Evolutionary conservation across 1,140 invertebrate genomes (phyloP).

Genomic region (Apis cerana): DNA sequence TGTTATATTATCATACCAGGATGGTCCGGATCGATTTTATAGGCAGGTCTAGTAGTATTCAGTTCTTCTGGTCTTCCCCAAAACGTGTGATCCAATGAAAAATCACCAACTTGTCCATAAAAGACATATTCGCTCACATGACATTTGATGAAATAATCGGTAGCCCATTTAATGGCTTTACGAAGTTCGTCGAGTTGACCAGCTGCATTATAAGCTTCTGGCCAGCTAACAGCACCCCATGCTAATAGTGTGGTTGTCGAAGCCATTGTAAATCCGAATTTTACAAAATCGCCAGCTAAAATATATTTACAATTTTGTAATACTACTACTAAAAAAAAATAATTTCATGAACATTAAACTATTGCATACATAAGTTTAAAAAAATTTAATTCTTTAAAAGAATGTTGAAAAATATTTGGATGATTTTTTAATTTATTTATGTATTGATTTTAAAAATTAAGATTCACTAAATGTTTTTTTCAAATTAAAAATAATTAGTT

Average conservation of each 20-base stretch:
- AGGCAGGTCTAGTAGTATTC: slow-evolving; percentile 83
- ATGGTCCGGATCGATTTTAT: slow-evolving; percentile 82
- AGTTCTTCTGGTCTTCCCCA: slow-evolving; percentile 85
- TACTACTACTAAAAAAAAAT: not conserved
- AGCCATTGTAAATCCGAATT: slow-evolving; percentile 86
- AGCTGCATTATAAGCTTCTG: slow-evolving; percentile 80
- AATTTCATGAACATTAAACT: not conserved
- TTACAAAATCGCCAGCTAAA: slow-evolving; percentile 85
- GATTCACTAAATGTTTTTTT: no score
- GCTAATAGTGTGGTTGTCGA: slow-evolving; percentile 83
- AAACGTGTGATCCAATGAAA: slow-evolving; percentile 81
- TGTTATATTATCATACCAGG: slow-evolving; percentile 75
- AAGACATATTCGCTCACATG: slow-evolving; percentile 82
- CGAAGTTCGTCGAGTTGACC: slow-evolving; percentile 78
- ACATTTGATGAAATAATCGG: slow-evolving; percentile 85
- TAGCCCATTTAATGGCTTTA: slow-evolving; percentile 83
- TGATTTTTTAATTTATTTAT: no score
- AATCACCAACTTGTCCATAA: slow-evolving; percentile 84
- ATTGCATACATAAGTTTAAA: no score
- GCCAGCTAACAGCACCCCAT: slow-evolving; percentile 83
- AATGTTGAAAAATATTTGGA: no score
- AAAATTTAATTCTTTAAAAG: no score
- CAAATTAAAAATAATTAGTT: no score
- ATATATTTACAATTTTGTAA: not conserved
- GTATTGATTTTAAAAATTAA: no score